Conservation (phyloP, 2,888 invertebrate genomes). For the Stenoptilia bipunctidactyla region DNA sequence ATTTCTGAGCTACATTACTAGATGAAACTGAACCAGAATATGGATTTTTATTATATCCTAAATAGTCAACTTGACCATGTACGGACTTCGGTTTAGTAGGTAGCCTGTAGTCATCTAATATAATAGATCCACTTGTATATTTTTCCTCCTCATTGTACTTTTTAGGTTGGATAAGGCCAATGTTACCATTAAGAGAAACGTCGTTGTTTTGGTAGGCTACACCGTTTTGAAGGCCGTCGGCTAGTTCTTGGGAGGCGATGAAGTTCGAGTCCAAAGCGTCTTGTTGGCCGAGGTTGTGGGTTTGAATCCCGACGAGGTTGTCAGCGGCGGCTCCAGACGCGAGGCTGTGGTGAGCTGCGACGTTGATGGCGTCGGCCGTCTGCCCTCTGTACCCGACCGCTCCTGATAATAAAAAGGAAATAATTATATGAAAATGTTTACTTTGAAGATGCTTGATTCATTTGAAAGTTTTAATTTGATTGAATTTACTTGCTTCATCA, state of each 20-base stretch:
- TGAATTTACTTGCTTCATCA: too few species aligned
- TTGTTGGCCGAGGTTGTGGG: conserved; percentile 36
- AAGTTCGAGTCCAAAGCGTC: conserved; percentile 49
- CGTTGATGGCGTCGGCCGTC: conserved; percentile 56
- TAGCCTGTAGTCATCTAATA: conserved; percentile 55
- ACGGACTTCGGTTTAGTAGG: conserved; percentile 27
- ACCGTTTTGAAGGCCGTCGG: conserved; percentile 17
- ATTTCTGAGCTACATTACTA: conserved; percentile 1
- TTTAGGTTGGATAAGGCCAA: conserved; percentile 44
- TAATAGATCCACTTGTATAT: conserved; percentile 53
- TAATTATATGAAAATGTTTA: too few species aligned
- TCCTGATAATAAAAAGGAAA: conserved; percentile 32
- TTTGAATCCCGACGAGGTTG: conserved; percentile 58
- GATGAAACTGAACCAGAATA: conserved; percentile 1
- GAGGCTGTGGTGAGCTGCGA: conserved; percentile 59
- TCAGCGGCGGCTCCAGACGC: conserved; percentile 53
- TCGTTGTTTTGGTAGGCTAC: conserved; percentile 25
- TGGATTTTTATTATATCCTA: not conserved
- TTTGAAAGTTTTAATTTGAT: too few species aligned
- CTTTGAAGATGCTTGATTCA: too few species aligned
- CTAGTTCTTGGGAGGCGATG: conserved; percentile 48
- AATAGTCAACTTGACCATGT: not conserved
- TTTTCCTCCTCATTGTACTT: conserved; percentile 33
- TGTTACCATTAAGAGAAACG: conserved; percentile 18
- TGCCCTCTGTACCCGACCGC: conserved; percentile 57